These are phyloP conservation scores for Crax fasciolata DNA, from an alignment of 2,797 vertebrate species.

Conservation along the genomic window DNA sequence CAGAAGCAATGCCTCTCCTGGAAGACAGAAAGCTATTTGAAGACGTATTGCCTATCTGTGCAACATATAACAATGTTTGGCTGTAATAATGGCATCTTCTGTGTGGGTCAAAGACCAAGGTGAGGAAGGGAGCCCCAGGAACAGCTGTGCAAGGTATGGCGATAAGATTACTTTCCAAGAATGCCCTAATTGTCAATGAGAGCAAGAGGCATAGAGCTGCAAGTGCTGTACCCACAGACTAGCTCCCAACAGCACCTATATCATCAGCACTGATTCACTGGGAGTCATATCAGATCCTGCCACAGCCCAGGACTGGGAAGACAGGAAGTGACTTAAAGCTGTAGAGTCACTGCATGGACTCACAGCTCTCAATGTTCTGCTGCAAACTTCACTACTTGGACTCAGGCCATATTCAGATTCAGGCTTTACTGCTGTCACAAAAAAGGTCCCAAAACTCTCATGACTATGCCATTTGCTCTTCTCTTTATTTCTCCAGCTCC, in stretches of 20 bases:
- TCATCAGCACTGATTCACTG: neutral
- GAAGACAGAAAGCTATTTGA: neutral
- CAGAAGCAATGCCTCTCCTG: neutral
- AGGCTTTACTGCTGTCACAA: neutral
- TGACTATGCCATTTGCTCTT: no score
- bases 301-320: neutral
- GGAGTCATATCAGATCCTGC: neutral
- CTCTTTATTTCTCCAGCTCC: no score
- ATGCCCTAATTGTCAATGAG: neutral
- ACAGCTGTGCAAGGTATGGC: neutral
- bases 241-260: neutral
- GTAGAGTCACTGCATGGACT: neutral
- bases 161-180: neutral
- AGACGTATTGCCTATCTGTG: neutral
- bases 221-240: accelerated
- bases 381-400: neutral
- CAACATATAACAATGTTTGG: neutral
- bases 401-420: neutral
- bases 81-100: neutral
- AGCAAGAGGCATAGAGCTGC: neutral
- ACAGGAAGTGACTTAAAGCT: neutral
- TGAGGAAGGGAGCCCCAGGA: neutral
- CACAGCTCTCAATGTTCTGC: neutral
- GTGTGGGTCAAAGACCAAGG: neutral
- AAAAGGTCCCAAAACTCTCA: no score